Percentiles rank a stretch among this genome's conserved stretches.
These are phyloP conservation scores for Branchellion lobata DNA, from an alignment of 2,888 invertebrate genomes.

Conservation along the genomic window DNA sequence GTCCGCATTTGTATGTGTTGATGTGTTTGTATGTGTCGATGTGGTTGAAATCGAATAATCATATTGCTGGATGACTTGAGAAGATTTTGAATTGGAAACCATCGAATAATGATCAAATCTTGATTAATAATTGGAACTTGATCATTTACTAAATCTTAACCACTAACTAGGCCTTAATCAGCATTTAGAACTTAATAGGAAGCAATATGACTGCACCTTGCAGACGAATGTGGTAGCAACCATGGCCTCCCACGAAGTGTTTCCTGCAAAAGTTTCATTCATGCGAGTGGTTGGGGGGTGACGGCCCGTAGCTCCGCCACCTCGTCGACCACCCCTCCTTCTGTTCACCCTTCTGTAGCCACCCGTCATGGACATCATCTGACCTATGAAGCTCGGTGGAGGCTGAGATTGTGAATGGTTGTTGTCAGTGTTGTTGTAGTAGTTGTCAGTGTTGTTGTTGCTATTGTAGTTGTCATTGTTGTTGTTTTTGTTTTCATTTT, in stretches of 20 bases:
- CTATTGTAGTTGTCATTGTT: conserved; percentile 12
- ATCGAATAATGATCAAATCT: no score
- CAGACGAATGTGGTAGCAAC: conserved; percentile 36
- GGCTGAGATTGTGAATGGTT: neutral
- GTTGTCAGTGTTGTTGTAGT: conserved; percentile 18
- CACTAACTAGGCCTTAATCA: no score
- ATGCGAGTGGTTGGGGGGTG: neutral
- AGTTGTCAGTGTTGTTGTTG: neutral
- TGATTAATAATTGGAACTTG: no score
- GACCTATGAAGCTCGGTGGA: neutral
- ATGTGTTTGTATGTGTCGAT: no score
- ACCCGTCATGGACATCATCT: neutral
- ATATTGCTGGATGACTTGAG: neutral
- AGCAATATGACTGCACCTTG: no score
- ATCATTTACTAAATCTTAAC: no score
- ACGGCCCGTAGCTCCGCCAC: neutral
- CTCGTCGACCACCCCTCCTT: conserved; percentile 36
- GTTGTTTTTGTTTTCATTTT: conserved; percentile 5
- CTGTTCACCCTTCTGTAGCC: conserved; percentile 17
- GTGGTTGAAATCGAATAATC: neutral
- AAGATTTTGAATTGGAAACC: neutral
- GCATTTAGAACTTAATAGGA: no score
- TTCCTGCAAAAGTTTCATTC: neutral
- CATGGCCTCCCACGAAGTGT: conserved; percentile 36
- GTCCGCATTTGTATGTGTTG: no score